These are phyloP conservation scores for Chrysomela aeneicollis DNA, from an alignment of 2,888 invertebrate genomes.

Conservation along the genomic window DNA sequence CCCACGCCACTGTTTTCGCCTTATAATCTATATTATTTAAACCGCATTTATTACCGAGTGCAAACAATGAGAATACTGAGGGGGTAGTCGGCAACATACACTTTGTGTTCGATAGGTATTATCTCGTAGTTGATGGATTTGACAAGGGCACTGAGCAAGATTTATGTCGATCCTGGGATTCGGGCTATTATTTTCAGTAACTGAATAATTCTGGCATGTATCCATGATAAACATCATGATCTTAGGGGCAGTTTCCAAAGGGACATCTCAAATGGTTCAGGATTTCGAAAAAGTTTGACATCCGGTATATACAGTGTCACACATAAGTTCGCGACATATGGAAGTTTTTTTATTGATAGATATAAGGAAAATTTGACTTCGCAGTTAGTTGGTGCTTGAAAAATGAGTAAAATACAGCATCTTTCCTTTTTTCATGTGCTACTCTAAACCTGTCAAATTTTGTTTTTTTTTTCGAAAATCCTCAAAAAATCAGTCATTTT, in stretches of 20 bases:
- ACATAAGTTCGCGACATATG: too few relatives aligned
- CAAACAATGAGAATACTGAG: constrained; percentile 53
- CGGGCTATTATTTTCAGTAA: neutral
- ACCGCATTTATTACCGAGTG: constrained; percentile 61
- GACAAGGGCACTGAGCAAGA: neutral
- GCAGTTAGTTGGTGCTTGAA: too few relatives aligned
- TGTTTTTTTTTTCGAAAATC: too few relatives aligned
- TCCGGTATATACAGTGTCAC: too few relatives aligned
- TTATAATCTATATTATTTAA: constrained; percentile 41
- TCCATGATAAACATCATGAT: neutral
- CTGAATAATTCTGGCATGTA: neutral
- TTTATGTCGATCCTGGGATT: neutral
- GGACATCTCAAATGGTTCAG: too few relatives aligned
- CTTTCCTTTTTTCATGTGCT: too few relatives aligned
- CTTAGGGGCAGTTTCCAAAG: neutral
- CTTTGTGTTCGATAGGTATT: neutral
- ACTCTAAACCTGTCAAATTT: too few relatives aligned
- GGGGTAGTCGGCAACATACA: neutral
- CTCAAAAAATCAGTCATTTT: too few relatives aligned
- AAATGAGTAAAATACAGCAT: too few relatives aligned
- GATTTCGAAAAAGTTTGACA: too few relatives aligned
- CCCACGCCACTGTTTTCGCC: neutral
- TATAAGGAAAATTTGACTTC: too few relatives aligned
- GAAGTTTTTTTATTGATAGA: too few relatives aligned
- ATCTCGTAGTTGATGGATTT: neutral